These are phyloP conservation scores for Brotogeris chrysoptera DNA, from an alignment of 2,797 vertebrate genomes.

Conservation along the genomic window DNA sequence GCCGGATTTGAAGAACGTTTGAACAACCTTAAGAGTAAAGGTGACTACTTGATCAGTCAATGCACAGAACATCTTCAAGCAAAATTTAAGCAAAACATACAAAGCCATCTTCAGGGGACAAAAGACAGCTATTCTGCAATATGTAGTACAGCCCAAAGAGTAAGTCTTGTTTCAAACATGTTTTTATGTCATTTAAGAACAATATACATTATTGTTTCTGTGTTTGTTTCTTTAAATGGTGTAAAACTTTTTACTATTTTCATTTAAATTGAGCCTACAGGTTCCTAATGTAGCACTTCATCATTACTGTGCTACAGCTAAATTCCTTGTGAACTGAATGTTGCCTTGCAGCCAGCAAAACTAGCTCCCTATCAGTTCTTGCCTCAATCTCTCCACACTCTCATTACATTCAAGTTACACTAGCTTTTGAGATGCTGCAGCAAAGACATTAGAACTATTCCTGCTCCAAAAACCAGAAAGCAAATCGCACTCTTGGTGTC, in stretches of 20 bases:
- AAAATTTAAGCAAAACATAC: slow-evolving; percentile 89
- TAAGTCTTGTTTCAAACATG: slow-evolving; percentile 69
- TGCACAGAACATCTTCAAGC: slow-evolving; percentile 89
- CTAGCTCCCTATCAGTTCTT: not conserved
- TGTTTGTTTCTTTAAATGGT: not conserved
- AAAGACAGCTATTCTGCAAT: slow-evolving; percentile 96
- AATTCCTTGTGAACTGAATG: not conserved
- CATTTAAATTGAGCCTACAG: not conserved
- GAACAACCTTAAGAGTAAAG: slow-evolving; percentile 84
- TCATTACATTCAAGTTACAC: not conserved
- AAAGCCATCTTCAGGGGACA: slow-evolving; percentile 91
- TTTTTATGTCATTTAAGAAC: not conserved
- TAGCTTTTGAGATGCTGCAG: not conserved
- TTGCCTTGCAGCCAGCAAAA: not conserved
- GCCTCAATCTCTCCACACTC: not conserved
- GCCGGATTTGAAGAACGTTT: slow-evolving; percentile 93
- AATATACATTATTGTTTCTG: not conserved
- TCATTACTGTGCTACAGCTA: not conserved
- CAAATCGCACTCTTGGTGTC: not conserved
- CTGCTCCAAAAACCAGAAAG: not conserved
- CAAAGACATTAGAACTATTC: not conserved
- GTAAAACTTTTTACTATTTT: not conserved
- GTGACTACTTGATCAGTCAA: slow-evolving; percentile 85
- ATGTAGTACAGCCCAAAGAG: slow-evolving; percentile 96
- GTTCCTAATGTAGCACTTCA: not conserved